Evolutionary conservation across 1,140 invertebrate species (phyloP), one percentile per base, ranked within the genome.

Genomic region (Drosophila kikkawai): DNA sequence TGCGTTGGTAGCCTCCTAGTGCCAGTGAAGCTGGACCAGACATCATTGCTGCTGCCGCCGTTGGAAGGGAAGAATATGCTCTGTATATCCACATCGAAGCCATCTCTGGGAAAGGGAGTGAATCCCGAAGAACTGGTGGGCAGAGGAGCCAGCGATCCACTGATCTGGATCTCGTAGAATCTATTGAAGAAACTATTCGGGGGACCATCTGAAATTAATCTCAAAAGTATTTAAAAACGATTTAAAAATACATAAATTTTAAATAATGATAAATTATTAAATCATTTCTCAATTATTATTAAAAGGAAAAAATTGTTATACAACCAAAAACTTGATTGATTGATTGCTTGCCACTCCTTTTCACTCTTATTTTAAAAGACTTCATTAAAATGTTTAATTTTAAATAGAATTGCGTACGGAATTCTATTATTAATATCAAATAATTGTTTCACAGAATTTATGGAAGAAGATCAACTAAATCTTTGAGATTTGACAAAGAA

Each of bases 171-270:
- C 45, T 68, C 67, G 22, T 56, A 88, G 48, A 70, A 88, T 1
- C 85, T 81, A 64, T 81, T 79, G 15, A 76, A 85, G 32, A 32
- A 81, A 19, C 32, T 85, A 4, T 50, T 65, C 7, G 83, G 60
- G 0, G 51, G 41, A 2, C 8, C 32, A 64, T 88, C 85, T 88
- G 22, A 42, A 68, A 61, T 2, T 13, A 8, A 19, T 17, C 19
- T 41, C 37, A 22, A 60, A 34, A n/a, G 12, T n/a, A 39, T 55
- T 9, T 15, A 5, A 22, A 3, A 1, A 13, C n/a, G n/a, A 13
- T 22, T 45, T 26, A 15, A 48, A 48, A 26, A 48, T 15, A 2
- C 7, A 29, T n/a, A 2, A 34, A 11, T 51, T 17, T 7, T 13
- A 9, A 3, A 2, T 12, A 1, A 17, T 32, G 26, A 17, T 32